These are phyloP conservation scores for Hippocampus guttulatus DNA, from an alignment of 2,113 vertebrate genomes.

Conservation along the genomic window DNA sequence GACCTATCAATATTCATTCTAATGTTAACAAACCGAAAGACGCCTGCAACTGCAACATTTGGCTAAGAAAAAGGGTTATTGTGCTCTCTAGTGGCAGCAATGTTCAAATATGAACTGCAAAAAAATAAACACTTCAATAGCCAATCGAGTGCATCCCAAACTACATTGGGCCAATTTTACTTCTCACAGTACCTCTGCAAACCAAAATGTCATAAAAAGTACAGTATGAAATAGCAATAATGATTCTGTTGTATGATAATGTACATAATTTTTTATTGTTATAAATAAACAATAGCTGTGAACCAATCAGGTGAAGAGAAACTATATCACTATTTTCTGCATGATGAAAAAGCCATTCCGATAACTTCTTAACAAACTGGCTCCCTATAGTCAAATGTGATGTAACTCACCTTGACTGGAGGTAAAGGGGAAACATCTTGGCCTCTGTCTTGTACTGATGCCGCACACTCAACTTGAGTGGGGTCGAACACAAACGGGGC, in stretches of 20 bases:
- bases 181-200: too few species aligned
- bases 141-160: neutral
- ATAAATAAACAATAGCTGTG: too few species aligned
- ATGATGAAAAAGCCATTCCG: neutral
- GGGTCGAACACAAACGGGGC: slow-evolving; percentile 20
- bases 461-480: slow-evolving; percentile 37
- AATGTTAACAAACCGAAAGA: neutral
- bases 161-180: neutral
- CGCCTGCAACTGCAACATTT: neutral
- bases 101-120: neutral
- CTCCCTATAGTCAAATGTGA: neutral
- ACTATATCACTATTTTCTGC: neutral
- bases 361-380: neutral
- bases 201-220: too few species aligned
- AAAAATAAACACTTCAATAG: neutral
- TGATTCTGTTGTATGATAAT: too few species aligned
- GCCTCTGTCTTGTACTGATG: slow-evolving; percentile 43
- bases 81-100: slow-evolving; percentile 47
- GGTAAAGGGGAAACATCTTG: slow-evolving; percentile 74
- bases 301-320: neutral
- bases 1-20: neutral
- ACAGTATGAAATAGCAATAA: too few species aligned
- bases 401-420: slow-evolving; percentile 70
- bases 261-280: too few species aligned
- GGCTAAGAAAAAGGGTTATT: neutral